Evolutionary conservation across 1,140 invertebrate species (phyloP).

Genomic region (Fopius arisanus): DNA sequence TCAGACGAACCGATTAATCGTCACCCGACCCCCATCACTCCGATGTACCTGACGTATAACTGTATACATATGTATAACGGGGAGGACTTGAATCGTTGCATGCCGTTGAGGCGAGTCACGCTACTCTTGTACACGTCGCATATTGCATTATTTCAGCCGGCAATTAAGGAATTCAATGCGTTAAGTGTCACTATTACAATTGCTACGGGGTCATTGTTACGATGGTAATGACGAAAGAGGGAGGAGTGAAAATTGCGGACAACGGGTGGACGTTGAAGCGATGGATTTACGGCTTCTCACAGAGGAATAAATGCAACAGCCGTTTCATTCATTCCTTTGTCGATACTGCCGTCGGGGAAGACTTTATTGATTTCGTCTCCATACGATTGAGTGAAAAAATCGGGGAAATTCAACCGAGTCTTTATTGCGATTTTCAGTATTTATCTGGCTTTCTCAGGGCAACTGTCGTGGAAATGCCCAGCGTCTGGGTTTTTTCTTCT

Average conservation of each 20-base stretch:
- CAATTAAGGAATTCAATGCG: background rate
- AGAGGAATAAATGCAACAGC: background rate
- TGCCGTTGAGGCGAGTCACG: background rate
- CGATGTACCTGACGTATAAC: background rate
- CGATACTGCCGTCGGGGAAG: background rate
- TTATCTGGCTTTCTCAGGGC: background rate
- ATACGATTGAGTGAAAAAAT: background rate
- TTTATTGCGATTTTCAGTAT: background rate
- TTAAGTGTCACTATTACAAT: background rate
- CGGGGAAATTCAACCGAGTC: too few species aligned
- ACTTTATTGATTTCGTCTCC: background rate
- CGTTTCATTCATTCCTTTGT: background rate
- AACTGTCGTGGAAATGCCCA: too few species aligned
- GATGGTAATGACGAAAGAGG: background rate
- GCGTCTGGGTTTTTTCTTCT: too few species aligned
- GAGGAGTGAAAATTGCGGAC: background rate
- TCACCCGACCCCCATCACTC: slow-evolving; percentile 15
- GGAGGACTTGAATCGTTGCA: background rate
- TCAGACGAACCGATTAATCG: slow-evolving; percentile 40
- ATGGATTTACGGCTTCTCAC: background rate
- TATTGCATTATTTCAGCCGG: background rate
- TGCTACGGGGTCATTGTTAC: background rate
- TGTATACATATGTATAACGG: background rate
- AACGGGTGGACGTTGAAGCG: too few species aligned
- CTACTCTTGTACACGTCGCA: background rate